These are phyloP conservation scores for Embidobia sp. DNA, from an alignment of 2,888 invertebrate genomes.

Conservation along the genomic window DNA sequence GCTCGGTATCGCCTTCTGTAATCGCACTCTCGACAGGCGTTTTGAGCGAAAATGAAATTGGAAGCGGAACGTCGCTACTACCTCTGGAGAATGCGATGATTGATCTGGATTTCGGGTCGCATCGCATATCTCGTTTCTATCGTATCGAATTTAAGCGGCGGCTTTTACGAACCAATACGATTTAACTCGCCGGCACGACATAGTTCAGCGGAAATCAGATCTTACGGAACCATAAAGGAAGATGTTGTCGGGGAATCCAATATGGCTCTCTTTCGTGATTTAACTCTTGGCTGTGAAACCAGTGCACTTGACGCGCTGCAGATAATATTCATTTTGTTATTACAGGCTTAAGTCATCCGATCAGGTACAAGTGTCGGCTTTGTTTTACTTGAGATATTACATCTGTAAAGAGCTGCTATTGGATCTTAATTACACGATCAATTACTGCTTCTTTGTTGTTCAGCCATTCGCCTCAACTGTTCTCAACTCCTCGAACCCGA, in stretches of 20 bases:
- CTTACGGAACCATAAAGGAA: slow-evolving; percentile 52
- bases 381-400: too few relatives aligned
- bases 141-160: slow-evolving; percentile 63
- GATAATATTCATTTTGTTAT: slow-evolving; percentile 36
- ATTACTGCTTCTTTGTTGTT: too few relatives aligned
- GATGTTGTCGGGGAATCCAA: slow-evolving; percentile 46
- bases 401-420: too few relatives aligned
- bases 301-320: slow-evolving; percentile 17
- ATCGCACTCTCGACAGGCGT: slow-evolving; percentile 31
- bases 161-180: slow-evolving; percentile 56
- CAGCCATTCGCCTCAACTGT: too few relatives aligned
- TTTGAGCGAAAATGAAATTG: slow-evolving; percentile 52
- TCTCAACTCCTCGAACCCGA: too few relatives aligned
- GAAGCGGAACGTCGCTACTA: slow-evolving; percentile 30
- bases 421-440: too few relatives aligned
- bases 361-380: too few relatives aligned
- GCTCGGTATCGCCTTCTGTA: slow-evolving; percentile 25
- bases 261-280: slow-evolving; percentile 45
- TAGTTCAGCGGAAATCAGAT: slow-evolving; percentile 64
- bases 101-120: slow-evolving; percentile 57
- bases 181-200: slow-evolving; percentile 58
- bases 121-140: slow-evolving; percentile 56
- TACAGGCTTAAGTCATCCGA: slow-evolving; percentile 11
- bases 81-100: slow-evolving; percentile 59
- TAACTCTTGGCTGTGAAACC: slow-evolving; percentile 19